Base-by-base conservation (phyloP, 1,140 invertebrate species). In the Aphelinus atriplicis region DNA sequence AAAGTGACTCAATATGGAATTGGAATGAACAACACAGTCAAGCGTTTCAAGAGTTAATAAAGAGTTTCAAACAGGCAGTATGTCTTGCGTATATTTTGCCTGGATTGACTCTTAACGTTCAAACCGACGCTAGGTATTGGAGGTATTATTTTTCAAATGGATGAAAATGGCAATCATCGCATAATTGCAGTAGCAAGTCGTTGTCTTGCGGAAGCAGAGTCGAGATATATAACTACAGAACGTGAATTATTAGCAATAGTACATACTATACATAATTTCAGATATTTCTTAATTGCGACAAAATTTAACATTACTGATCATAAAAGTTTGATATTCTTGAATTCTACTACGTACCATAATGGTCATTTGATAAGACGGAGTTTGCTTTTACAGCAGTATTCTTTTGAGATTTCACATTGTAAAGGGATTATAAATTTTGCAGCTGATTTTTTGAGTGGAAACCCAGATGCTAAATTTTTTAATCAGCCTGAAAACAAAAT, bases 311-410 rank as follows among this genome's bases (percentile, higher is more conserved):
- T 67, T 48, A 67, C 64, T 3, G 72, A 73, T 61, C 72, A 73
- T 60, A 67, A 74, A 57, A 53, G 53, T 45, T 57, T 74, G 1
- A 56, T 45, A 3, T 74, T 74, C 67, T 57, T 73, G n/a, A 6
- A 58, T 6, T 58, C 56, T n/a, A 58, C n/a, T 3, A 58, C n/a
- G 26, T 26, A 26, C 26, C 3, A 43, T 43, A 78, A 73, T 60
- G 10, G 66, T 3, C 43, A 68, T 10, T 9, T 76, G 0, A 63
- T 78, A 63, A 53, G 78, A n/a, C 78, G 78, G 76, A 55, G n/a
- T 7, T 46, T 78, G 3, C 61, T 56, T 57, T 51, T 78, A 6
- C 77, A 76, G 63, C 26, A 68, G 53, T 78, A 64, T 65, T 51
- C 42, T 1, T 78, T 76, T 47, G 7, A 3, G 1, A 53, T 78